Percentiles rank a stretch among this genome's conserved stretches.
These are phyloP conservation scores for Climacteris rufus DNA, from an alignment of 2,113 vertebrate species.

Conservation along the genomic window DNA sequence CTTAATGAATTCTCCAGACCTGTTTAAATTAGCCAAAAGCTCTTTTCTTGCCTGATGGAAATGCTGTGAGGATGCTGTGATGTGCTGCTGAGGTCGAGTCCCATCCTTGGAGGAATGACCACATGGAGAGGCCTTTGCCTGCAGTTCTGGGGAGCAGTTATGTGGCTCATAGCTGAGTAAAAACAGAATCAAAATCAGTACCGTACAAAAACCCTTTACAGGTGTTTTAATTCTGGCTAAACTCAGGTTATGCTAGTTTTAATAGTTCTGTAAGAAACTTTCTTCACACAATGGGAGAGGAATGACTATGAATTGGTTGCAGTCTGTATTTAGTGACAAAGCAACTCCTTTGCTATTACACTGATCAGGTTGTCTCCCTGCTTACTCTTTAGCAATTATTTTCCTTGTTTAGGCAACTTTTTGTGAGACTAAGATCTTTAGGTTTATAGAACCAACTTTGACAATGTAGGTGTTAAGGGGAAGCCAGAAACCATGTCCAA, in stretches of 20 bases:
- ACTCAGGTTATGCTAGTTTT: neutral
- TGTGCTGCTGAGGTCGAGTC: neutral
- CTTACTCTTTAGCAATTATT: neutral
- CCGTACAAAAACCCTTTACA: neutral
- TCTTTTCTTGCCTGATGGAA: neutral
- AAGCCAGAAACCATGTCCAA: neutral
- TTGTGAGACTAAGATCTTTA: neutral
- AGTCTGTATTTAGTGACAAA: neutral
- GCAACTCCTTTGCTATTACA: neutral
- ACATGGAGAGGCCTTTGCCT: neutral
- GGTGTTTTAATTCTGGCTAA: neutral
- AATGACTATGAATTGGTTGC: neutral
- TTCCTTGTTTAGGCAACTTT: neutral
- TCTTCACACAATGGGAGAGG: neutral
- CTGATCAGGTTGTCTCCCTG: neutral
- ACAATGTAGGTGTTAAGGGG: too few species aligned
- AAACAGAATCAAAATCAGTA: neutral
- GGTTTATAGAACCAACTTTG: neutral
- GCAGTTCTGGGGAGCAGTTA: neutral
- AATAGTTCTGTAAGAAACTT: neutral
- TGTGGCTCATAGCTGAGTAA: neutral
- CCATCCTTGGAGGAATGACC: neutral
- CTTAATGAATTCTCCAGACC: neutral
- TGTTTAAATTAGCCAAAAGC: neutral
- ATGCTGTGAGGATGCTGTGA: neutral